phyloP scores from a whole-genome alignment of 1,140 invertebrate species.

The Brachionus rotundiformis region DNA sequence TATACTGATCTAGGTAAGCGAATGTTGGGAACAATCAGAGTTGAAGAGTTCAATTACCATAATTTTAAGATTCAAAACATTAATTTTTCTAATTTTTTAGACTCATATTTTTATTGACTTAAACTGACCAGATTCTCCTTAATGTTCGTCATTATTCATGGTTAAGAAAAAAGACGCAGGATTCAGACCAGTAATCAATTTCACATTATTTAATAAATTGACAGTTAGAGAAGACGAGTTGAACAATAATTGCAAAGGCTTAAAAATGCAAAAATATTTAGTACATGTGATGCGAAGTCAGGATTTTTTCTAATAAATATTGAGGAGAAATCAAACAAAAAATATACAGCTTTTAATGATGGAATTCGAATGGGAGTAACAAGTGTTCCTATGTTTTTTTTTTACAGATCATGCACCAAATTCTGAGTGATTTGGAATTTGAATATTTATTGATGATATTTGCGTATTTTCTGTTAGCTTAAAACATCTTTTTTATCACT shows the following conservation, averaged over 20 bases:
- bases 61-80: too few species aligned
- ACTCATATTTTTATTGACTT: too few species aligned
- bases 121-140: not conserved
- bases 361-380: slow-evolving; percentile 55
- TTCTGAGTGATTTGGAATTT: slow-evolving; percentile 56
- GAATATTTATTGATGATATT: slow-evolving; percentile 66
- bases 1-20: too few species aligned
- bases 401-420: slow-evolving; percentile 53
- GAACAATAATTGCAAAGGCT: slow-evolving; percentile 16
- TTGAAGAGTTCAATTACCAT: too few species aligned
- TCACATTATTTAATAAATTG: not conserved
- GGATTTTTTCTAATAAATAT: slow-evolving; percentile 37
- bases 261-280: not conserved
- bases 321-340: slow-evolving; percentile 8
- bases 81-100: too few species aligned
- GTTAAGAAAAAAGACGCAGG: slow-evolving; percentile 3
- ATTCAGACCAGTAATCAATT: not conserved
- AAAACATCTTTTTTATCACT: slow-evolving; percentile 60
- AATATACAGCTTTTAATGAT: slow-evolving; percentile 53
- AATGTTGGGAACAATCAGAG: too few species aligned
- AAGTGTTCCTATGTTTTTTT: slow-evolving; percentile 53
- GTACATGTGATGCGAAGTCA: not conserved
- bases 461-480: slow-evolving; percentile 59
- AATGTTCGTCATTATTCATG: not conserved
- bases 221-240: not conserved